A percentile compares a stretch with the other conserved stretches of the same genome.
These are phyloP conservation scores for Rotaria magnacalcarata DNA, from an alignment of 2,888 invertebrate genomes.

Conservation along the genomic window DNA sequence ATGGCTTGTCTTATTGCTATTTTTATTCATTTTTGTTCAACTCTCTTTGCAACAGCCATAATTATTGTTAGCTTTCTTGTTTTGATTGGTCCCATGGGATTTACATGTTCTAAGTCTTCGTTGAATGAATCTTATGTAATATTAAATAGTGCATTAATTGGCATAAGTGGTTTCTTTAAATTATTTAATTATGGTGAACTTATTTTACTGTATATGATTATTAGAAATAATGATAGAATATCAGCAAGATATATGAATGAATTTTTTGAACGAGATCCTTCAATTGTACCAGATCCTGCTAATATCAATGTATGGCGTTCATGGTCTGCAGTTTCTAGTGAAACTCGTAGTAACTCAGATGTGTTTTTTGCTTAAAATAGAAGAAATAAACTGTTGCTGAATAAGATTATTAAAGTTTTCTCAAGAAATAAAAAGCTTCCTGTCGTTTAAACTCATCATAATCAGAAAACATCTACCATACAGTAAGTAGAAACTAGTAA, in stretches of 20 bases:
- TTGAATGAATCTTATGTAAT: background rate
- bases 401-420: too few species aligned
- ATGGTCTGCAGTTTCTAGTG: background rate
- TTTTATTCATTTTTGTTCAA: conserved; percentile 1
- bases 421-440: too few species aligned
- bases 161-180: background rate
- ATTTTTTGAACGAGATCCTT: background rate
- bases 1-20: background rate
- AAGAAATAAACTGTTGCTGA: too few species aligned
- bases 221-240: background rate
- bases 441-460: too few species aligned
- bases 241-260: background rate
- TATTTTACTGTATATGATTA: background rate
- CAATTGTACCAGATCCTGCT: background rate
- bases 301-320: background rate
- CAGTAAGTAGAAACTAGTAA: too few species aligned
- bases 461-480: too few species aligned
- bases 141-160: conserved; percentile 27
- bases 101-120: background rate
- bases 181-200: conserved; percentile 18
- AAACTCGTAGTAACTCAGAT: background rate
- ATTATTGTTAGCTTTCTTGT: conserved; percentile 24
- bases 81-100: background rate
- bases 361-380: background rate
- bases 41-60: conserved; percentile 8